Base-by-base conservation (phyloP, 2,797 vertebrate genomes). In the Xenopus petersii region DNA sequence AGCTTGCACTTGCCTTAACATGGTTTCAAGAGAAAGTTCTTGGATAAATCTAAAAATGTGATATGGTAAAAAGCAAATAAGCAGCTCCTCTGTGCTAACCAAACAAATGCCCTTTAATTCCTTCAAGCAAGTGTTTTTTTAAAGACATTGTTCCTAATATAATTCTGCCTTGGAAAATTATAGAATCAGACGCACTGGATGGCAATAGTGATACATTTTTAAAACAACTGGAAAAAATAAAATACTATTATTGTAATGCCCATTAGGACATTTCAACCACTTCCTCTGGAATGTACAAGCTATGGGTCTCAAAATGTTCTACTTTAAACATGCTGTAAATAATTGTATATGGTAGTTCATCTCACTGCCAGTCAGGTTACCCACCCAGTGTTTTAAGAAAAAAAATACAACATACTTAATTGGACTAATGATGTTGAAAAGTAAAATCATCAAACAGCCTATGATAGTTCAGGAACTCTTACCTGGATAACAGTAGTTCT, bases 201-300 rank as follows among this genome's bases (percentile, higher is more conserved):
- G 47, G 70, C 85, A 88, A 91, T 87, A 92, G 87, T 87, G 90
- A 90, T 84, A 83, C 70, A 74, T 87, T 87, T 85, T 79, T 88
- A 82, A 87, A 77, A 84, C 85, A 90, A 91, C 89, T 92, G 91
- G 91, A 71, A 80, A 68, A 81, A 79, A 75, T 73, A 71, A 74
- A 69, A 67, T 46, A 4, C 36, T 74, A 81, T 76, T 85, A 77
- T 13, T 58, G 55, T n/a, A 58, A 5, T 87, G 79, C 85, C 85
- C 79, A 71, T 82, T 82, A 82, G 84, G 85, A 84, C 84, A 86
- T 88, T 86, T 79, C 10, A 3, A 49, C 33, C 10, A 49, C 48
- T 2, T 49, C 2, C 33, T 49, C 10, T 11, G 48, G 48, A 49
- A 51, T 74, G 82, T 81, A 60, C 77, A 56, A 16, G 36, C 36